Evolutionary conservation across 2,113 vertebrate genomes (phyloP), one percentile per base, ranked within the genome.

Genomic region (Labrus mixtus): DNA sequence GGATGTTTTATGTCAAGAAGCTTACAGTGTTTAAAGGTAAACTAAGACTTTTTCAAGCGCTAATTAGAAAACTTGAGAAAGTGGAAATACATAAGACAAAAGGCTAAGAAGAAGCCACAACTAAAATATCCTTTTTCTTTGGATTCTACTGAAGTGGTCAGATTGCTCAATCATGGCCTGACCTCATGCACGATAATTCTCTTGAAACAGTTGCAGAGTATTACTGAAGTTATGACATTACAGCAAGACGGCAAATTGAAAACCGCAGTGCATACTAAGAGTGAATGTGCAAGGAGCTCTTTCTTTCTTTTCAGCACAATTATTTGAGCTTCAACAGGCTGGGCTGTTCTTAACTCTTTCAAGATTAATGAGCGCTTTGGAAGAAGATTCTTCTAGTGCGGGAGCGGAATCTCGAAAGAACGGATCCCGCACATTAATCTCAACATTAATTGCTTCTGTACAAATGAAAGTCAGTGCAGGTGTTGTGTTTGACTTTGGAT

Each of bases 361-460:
- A 89, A 85, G 76, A 88, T 86, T 87, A 82, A 91, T 86, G 78
- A 87, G 70, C 69, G 80, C 75, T 67, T 87, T 74, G 22, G 73
- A 74, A 64, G 33, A 81, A 55, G 74, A 81, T 83, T 82, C 61
- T 81, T 70, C 58, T 73, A 53, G 67, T 68, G 67, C 62, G 37
- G 55, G 58, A 85, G 59, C 20, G 66, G 71, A 78, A 68, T 82
- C 59, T 83, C 76, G 81, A 72, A 82, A 75, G 81, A 84, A 76
- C 64, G 66, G 62, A 80, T 72, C 48, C 23, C 50, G 36, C 37
- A 54, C 79, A 87, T 84, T 86, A 73, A 85, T 87, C 76, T 74
- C 70, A 78, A 70, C 87, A 83, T 76, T 73, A 85, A 81, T 90
- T 73, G 73, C 79, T 66, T 55, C 59, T 16, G 48, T 53, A 41